Evolutionary conservation across 2,113 vertebrate genomes (phyloP).

Genomic region (Chiloscyllium plagiosum): DNA sequence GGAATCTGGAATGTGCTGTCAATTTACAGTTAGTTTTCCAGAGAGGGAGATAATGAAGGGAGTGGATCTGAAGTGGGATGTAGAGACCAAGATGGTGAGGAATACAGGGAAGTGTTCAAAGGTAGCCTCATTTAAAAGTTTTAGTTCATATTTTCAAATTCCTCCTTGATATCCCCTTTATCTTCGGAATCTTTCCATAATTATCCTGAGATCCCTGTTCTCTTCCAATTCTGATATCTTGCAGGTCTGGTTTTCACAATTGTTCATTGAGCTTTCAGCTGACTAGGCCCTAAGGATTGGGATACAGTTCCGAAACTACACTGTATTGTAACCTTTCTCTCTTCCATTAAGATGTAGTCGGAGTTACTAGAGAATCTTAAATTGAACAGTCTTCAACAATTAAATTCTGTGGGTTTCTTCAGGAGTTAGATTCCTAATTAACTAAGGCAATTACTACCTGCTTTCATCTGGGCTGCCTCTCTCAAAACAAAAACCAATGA

Average conservation of each 20-base stretch:
- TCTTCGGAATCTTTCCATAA: too few species aligned
- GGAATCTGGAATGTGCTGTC: background rate
- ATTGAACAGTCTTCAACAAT: background rate
- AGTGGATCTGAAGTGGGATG: too few species aligned
- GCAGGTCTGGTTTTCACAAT: too few species aligned
- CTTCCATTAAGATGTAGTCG: background rate
- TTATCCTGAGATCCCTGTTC: too few species aligned
- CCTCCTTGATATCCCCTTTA: too few species aligned
- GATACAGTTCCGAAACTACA: background rate
- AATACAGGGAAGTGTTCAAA: too few species aligned
- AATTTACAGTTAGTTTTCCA: background rate
- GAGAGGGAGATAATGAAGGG: too few species aligned
- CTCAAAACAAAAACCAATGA: background rate
- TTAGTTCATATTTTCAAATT: too few species aligned
- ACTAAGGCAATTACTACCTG: too few species aligned
- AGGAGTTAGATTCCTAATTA: background rate
- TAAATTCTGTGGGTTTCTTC: background rate
- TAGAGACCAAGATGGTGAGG: too few species aligned
- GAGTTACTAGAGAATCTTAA: background rate
- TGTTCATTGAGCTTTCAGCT: background rate
- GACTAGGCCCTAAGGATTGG: too few species aligned
- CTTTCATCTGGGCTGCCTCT: background rate
- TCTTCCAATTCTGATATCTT: background rate
- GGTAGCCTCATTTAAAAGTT: too few species aligned
- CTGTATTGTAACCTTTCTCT: background rate